Conservation (phyloP, 30 jellyfish, hydroid and myxozoan genomes). For the Aurelia coerulea region DNA sequence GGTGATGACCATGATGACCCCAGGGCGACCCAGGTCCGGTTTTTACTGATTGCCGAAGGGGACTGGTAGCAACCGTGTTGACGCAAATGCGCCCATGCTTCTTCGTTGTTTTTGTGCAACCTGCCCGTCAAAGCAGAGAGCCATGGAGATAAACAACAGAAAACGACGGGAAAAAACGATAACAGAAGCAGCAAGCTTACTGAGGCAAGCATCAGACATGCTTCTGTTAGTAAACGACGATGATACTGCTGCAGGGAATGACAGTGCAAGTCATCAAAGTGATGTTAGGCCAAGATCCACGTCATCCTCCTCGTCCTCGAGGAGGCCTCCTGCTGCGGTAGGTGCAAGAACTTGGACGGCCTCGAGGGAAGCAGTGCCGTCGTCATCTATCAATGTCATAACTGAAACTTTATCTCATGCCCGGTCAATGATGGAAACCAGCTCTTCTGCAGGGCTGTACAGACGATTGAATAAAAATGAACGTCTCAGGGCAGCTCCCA, state of each 20-base stretch:
- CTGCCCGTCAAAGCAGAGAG: background rate
- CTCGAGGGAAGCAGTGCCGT: background rate
- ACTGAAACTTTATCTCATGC: conserved; percentile 1
- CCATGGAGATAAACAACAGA: background rate
- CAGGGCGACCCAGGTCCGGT: too few relatives aligned
- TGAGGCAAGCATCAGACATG: conserved; percentile 1
- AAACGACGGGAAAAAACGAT: background rate
- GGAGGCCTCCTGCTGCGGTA: background rate
- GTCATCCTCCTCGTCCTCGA: background rate
- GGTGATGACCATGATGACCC: too few relatives aligned
- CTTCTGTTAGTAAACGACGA: background rate
- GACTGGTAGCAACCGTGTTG: too few relatives aligned
- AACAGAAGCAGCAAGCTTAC: background rate
- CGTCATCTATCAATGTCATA: background rate
- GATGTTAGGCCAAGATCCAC: background rate
- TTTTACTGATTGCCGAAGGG: too few relatives aligned
- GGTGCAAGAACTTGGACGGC: background rate
- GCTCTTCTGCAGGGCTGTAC: conserved; percentile 46
- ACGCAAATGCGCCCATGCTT: too few relatives aligned
- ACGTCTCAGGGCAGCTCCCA: conserved; percentile 14
- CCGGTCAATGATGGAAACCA: background rate
- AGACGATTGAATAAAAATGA: conserved; percentile 19
- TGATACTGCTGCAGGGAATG: background rate
- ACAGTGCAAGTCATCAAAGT: background rate
- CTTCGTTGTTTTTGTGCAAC: background rate